Evolutionary conservation across 2,888 invertebrate genomes (phyloP).

Genomic region (Aleiodes alternator): DNA sequence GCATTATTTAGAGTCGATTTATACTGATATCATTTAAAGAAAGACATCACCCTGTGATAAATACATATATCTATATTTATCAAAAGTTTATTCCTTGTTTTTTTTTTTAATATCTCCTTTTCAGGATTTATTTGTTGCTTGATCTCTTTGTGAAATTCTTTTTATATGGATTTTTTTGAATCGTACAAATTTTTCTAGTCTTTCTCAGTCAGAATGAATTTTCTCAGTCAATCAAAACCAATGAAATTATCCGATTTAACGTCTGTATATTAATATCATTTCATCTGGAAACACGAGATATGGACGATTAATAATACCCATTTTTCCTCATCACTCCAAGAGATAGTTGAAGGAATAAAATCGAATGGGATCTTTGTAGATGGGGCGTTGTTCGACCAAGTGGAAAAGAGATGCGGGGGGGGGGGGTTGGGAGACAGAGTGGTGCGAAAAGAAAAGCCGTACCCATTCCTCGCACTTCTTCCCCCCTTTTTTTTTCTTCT

Average conservation of each 20-base stretch:
- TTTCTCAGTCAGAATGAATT: not conserved
- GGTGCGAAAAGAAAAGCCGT: conserved; percentile 33
- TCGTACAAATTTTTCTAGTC: not conserved
- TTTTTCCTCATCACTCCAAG: conserved; percentile 48
- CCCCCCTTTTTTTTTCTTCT: no score
- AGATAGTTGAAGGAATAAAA: conserved; percentile 45
- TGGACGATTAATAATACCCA: conserved; percentile 57
- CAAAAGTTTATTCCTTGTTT: no score
- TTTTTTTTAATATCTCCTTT: no score
- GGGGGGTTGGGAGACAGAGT: conserved; percentile 12
- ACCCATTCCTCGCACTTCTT: conserved; percentile 37
- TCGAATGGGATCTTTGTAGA: conserved; percentile 43
- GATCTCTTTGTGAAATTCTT: no score
- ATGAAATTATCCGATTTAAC: not conserved
- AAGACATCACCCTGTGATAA: no score
- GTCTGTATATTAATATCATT: conserved; percentile 38
- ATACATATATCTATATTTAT: no score
- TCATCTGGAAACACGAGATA: conserved; percentile 50
- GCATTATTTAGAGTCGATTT: no score
- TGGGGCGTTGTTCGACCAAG: conserved; percentile 54
- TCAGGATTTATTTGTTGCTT: no score
- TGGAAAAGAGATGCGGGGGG: conserved; percentile 47
- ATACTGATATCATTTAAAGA: no score
- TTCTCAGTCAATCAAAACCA: not conserved
- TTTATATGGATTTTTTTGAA: no score